phyloP scores from a whole-genome alignment of 2,888 invertebrate genomes.

The Listrodromus nycthemerus region DNA sequence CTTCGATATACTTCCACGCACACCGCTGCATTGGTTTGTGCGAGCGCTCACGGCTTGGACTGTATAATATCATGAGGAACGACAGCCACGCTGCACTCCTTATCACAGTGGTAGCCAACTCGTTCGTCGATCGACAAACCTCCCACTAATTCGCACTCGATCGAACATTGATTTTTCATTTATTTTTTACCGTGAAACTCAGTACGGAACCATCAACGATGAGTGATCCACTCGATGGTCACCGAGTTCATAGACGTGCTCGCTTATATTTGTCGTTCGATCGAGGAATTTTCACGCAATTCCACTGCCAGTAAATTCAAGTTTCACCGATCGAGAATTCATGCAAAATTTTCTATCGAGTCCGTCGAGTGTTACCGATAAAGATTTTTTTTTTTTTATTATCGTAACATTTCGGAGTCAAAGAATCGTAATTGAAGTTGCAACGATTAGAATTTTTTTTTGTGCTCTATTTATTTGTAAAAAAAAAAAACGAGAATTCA shows the following conservation, averaged over 20 bases:
- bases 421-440: no score
- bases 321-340: slow-evolving; percentile 1
- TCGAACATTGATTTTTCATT: slow-evolving; percentile 3
- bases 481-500: neutral
- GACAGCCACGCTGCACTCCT: slow-evolving; percentile 70
- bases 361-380: neutral
- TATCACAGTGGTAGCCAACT: slow-evolving; percentile 77
- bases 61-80: slow-evolving; percentile 59
- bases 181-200: neutral
- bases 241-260: neutral
- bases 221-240: neutral
- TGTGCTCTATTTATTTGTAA: neutral
- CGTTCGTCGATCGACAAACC: slow-evolving; percentile 17
- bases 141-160: neutral
- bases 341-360: neutral
- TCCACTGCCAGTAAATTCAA: no score
- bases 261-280: no score
- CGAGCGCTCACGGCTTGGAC: slow-evolving; percentile 39
- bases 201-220: neutral
- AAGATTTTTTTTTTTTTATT: neutral
- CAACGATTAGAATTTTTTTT: neutral
- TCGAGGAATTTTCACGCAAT: no score
- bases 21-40: slow-evolving; percentile 36
- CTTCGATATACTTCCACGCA: slow-evolving; percentile 2
- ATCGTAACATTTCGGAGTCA: neutral